Evolutionary conservation across 2,888 invertebrate genomes (phyloP).

Genomic region (Heteromyza rotundicornis): DNA sequence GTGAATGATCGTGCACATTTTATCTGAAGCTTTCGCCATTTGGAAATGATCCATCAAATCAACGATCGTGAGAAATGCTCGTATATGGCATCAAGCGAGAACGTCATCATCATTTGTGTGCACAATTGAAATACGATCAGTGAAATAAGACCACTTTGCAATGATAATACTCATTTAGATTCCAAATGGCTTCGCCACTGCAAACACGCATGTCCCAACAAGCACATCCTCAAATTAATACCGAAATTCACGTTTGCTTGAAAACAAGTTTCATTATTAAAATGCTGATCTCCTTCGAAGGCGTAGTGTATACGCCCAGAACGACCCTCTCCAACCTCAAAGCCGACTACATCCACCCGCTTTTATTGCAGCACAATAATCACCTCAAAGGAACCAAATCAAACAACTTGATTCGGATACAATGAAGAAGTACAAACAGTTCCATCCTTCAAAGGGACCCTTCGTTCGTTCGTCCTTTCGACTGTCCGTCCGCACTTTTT

Average conservation of each 20-base stretch:
- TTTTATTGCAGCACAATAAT: neutral
- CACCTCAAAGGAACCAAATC: neutral
- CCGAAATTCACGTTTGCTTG: neutral
- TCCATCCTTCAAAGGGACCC: neutral
- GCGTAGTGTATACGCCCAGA: neutral
- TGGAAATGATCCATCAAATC: slow-evolving; percentile 30
- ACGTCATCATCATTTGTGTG: slow-evolving; percentile 13
- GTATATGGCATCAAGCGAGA: slow-evolving; percentile 11
- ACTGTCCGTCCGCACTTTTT: neutral
- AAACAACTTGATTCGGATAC: neutral
- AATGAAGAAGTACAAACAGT: neutral
- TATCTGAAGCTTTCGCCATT: slow-evolving; percentile 27
- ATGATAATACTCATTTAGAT: too few species aligned
- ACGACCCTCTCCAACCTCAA: neutral
- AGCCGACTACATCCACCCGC: neutral
- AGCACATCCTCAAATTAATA: neutral
- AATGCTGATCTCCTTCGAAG: neutral
- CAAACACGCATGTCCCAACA: neutral
- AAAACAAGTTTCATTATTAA: neutral
- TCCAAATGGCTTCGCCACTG: slow-evolving; percentile 9
- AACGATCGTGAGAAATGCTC: slow-evolving; percentile 14
- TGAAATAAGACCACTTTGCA: too few species aligned
- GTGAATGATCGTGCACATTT: slow-evolving; percentile 31
- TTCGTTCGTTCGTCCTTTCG: neutral
- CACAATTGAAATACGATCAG: too few species aligned